These are phyloP conservation scores for Rapana venosa DNA, from an alignment of 2,888 invertebrate species.

Conservation along the genomic window DNA sequence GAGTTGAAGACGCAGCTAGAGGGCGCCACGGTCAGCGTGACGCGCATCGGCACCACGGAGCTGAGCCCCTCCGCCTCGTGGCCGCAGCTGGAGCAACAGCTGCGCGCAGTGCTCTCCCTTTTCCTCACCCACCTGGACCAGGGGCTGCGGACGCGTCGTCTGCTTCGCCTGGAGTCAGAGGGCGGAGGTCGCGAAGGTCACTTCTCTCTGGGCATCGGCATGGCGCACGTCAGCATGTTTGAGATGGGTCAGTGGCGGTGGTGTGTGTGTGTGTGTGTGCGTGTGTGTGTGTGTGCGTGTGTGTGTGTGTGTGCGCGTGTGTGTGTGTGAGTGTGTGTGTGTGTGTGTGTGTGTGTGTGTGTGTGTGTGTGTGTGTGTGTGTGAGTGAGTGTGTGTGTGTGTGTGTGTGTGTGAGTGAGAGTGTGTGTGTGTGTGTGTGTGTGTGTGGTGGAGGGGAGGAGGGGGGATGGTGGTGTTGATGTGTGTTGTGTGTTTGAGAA, in stretches of 20 bases:
- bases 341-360: too few relatives aligned
- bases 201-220: conserved; percentile 66
- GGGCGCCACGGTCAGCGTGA: conserved; percentile 47
- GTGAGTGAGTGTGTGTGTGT: too few relatives aligned
- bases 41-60: conserved; percentile 44
- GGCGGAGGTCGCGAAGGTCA: conserved; percentile 24
- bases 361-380: too few relatives aligned
- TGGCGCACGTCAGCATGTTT: conserved; percentile 64
- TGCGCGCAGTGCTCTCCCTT: conserved; percentile 58
- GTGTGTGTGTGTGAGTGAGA: too few relatives aligned
- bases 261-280: too few relatives aligned
- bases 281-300: too few relatives aligned
- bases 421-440: too few relatives aligned
- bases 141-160: conserved; percentile 71
- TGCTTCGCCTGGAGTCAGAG: conserved; percentile 65
- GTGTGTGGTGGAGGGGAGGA: too few relatives aligned
- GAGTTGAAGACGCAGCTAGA: conserved; percentile 50
- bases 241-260: conserved; percentile 59
- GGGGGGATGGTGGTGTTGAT: too few relatives aligned
- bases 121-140: conserved; percentile 68
- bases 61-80: conserved; percentile 40
- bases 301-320: too few relatives aligned
- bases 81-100: conserved; percentile 65
- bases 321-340: too few relatives aligned
- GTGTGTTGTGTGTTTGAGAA: too few relatives aligned